Conservation (phyloP, 2,113 vertebrate genomes). For the Rhineura floridana region DNA sequence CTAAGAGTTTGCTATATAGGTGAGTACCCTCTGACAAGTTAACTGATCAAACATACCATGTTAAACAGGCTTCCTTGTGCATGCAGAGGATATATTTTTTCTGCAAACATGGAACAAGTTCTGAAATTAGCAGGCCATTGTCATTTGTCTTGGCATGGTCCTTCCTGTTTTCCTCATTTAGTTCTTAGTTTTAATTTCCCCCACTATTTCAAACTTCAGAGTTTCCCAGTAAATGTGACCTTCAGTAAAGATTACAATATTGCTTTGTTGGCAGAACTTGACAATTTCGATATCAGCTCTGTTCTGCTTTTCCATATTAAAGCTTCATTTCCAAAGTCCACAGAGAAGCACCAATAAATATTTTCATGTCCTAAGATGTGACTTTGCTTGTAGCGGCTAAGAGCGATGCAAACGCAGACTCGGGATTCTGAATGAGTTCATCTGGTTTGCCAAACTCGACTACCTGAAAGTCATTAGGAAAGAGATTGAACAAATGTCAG, state of each 20-base stretch:
- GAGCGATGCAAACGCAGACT: constrained; percentile 79
- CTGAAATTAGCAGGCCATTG: not conserved
- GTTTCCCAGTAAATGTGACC: not conserved
- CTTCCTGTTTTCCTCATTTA: not conserved
- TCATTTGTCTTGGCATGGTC: not conserved
- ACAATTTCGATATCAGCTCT: not conserved
- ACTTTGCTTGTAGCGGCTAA: constrained; percentile 74
- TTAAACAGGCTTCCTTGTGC: not conserved
- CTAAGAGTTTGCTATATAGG: not conserved
- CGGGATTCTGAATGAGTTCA: constrained; percentile 75
- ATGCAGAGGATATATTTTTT: not conserved
- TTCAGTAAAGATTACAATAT: not conserved
- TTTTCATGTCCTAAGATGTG: not conserved
- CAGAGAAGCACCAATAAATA: not conserved
- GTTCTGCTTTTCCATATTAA: not conserved
- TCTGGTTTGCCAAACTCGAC: constrained; percentile 81
- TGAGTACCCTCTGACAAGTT: not conserved
- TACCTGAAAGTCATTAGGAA: constrained; percentile 67
- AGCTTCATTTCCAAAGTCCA: not conserved
- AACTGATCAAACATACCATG: not conserved
- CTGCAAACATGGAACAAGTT: not conserved
- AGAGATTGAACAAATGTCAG: constrained; percentile 22
- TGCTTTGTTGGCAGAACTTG: not conserved
- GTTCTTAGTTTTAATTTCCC: not conserved
- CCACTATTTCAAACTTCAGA: not conserved